These are phyloP conservation scores for Martes martes DNA, from an alignment of 2,113 vertebrate species.

Conservation along the genomic window DNA sequence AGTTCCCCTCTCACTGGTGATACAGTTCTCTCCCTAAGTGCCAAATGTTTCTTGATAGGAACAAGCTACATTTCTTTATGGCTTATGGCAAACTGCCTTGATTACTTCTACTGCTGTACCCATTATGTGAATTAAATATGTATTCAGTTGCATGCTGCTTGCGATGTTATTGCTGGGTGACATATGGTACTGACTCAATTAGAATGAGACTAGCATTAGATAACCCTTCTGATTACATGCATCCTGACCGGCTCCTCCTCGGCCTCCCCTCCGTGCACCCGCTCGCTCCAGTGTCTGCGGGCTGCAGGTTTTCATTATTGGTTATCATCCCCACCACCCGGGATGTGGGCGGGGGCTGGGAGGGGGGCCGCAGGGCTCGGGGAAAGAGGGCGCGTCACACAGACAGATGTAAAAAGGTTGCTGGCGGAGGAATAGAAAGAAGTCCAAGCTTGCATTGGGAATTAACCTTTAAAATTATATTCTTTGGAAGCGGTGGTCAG, in stretches of 20 bases:
- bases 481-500: neutral
- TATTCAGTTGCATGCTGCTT: constrained; percentile 89
- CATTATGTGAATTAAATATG: constrained; percentile 92
- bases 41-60: constrained; percentile 83
- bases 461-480: neutral
- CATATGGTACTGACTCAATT: constrained; percentile 90
- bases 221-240: constrained; percentile 87
- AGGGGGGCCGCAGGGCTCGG: neutral
- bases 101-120: constrained; percentile 90
- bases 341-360: neutral
- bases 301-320: constrained; percentile 36
- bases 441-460: neutral
- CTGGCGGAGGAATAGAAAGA: neutral
- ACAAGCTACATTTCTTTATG: constrained; percentile 86
- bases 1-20: constrained; percentile 58
- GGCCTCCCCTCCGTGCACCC: constrained; percentile 70
- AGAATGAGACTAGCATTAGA: constrained; percentile 89
- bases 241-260: constrained; percentile 78
- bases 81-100: constrained; percentile 91
- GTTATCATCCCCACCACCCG: neutral
- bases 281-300: neutral
- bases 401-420: neutral
- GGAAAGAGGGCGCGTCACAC: neutral
- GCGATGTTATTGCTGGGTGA: constrained; percentile 87
- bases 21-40: constrained; percentile 73